A percentile compares a stretch with the other conserved stretches of the same genome.
Evolutionary conservation across 2,113 vertebrate species (phyloP).

Genomic region (Labrus mixtus): DNA sequence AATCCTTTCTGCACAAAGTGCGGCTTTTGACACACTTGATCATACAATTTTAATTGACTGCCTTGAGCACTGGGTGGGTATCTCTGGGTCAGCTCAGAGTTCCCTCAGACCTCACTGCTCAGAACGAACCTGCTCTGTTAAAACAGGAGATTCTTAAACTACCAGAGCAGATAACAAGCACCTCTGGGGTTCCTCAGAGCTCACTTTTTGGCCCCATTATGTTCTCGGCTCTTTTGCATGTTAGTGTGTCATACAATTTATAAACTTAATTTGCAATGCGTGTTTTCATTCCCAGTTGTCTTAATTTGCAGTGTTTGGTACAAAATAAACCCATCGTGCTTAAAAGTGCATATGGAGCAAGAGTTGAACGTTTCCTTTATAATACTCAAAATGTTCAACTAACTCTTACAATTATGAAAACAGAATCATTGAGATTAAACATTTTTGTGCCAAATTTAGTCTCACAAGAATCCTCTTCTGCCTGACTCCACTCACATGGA

Average conservation of each 20-base stretch:
- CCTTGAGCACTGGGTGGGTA: conserved; percentile 47
- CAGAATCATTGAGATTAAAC: too few relatives aligned
- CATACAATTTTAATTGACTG: conserved; percentile 69
- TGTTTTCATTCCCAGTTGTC: neutral
- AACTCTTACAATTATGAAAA: too few relatives aligned
- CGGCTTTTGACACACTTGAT: conserved; percentile 63
- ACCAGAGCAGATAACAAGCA: neutral
- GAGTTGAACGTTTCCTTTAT: neutral
- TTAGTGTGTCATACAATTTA: neutral
- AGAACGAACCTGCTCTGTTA: conserved; percentile 20
- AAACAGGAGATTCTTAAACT: conserved; percentile 12
- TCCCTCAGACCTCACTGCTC: neutral
- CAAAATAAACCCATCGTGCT: neutral
- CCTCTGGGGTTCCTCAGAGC: neutral
- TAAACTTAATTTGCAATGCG: neutral
- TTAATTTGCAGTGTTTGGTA: neutral
- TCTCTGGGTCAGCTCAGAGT: conserved; percentile 43
- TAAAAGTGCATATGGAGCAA: too few relatives aligned
- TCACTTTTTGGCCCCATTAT: neutral
- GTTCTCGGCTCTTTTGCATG: neutral
- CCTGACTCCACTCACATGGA: too few relatives aligned
- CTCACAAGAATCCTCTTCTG: too few relatives aligned
- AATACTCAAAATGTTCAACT: neutral
- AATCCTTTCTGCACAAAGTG: conserved; percentile 61
- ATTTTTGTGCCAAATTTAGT: too few relatives aligned